These are phyloP conservation scores for Tylochromis polylepis DNA, from an alignment of 2,113 vertebrate species.

Conservation along the genomic window DNA sequence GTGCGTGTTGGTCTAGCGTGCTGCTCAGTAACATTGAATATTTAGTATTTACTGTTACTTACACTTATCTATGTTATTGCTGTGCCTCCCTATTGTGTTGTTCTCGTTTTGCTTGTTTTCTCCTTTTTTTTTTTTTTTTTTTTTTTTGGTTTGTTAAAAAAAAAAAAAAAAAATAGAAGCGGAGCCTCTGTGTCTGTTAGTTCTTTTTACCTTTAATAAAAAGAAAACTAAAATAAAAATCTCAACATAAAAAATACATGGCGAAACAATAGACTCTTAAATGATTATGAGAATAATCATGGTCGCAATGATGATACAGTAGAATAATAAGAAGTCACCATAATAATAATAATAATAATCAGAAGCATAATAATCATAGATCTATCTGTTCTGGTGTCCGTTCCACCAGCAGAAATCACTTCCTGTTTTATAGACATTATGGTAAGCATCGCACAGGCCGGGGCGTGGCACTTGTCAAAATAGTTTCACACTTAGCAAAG, in stretches of 20 bases:
- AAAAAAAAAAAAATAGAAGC: too few species aligned
- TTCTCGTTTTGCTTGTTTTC: too few species aligned
- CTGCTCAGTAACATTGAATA: too few species aligned
- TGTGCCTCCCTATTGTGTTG: too few species aligned
- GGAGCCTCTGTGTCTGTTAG: conserved; percentile 1
- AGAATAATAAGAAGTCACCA: conserved; percentile 40
- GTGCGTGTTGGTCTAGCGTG: too few species aligned
- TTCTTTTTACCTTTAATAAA: conserved; percentile 72
- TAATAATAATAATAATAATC: conserved; percentile 43
- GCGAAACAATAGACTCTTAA: conserved; percentile 63
- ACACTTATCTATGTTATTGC: too few species aligned
- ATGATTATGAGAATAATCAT: conserved; percentile 70
- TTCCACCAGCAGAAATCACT: conserved; percentile 42
- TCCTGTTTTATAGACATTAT: conserved; percentile 54
- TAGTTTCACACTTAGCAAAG: conserved; percentile 65
- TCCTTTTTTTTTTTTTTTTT: too few species aligned
- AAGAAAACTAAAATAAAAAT: conserved; percentile 72
- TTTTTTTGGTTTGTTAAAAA: too few species aligned
- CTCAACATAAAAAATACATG: conserved; percentile 68
- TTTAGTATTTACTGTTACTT: too few species aligned
- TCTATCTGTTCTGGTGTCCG: conserved; percentile 28
- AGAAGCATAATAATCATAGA: conserved; percentile 52
- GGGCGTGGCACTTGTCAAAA: conserved; percentile 63
- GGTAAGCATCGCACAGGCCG: conserved; percentile 53
- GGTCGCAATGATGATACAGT: conserved; percentile 63